Conservation (phyloP, 2,797 vertebrate species). For the Darevskia mixta region DNA sequence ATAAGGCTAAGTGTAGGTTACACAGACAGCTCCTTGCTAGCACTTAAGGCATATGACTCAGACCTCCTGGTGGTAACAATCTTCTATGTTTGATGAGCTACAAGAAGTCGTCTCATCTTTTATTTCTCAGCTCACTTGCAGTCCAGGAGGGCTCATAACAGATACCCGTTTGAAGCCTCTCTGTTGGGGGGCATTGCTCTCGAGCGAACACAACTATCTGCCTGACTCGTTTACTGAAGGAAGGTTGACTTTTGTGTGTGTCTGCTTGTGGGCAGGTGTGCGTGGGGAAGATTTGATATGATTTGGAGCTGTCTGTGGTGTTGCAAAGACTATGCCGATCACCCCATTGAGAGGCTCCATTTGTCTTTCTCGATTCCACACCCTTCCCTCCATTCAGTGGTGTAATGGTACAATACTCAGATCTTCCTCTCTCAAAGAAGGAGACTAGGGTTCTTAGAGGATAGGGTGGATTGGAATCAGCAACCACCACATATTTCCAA, state of each 20-base stretch:
- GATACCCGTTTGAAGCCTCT: neutral
- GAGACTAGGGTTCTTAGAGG: no score
- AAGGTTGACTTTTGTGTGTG: neutral
- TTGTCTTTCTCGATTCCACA: neutral
- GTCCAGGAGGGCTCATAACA: neutral
- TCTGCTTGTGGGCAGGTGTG: neutral
- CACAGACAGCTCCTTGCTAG: neutral
- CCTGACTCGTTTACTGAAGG: neutral
- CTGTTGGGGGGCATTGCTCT: neutral
- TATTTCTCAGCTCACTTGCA: neutral
- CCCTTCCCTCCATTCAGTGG: neutral
- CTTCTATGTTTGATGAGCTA: neutral
- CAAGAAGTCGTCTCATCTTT: neutral
- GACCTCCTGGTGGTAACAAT: neutral
- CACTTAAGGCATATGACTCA: neutral
- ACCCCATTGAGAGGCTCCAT: neutral
- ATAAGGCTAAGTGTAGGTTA: neutral
- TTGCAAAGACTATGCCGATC: no score
- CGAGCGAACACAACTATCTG: accelerated
- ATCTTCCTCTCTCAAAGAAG: no score
- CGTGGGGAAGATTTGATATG: neutral
- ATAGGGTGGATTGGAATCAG: neutral
- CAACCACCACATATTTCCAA: neutral
- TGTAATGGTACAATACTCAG: neutral
- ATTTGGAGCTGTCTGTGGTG: neutral